Conservation (phyloP, 2,797 vertebrate genomes). For the Pantherophis vulpinus region DNA sequence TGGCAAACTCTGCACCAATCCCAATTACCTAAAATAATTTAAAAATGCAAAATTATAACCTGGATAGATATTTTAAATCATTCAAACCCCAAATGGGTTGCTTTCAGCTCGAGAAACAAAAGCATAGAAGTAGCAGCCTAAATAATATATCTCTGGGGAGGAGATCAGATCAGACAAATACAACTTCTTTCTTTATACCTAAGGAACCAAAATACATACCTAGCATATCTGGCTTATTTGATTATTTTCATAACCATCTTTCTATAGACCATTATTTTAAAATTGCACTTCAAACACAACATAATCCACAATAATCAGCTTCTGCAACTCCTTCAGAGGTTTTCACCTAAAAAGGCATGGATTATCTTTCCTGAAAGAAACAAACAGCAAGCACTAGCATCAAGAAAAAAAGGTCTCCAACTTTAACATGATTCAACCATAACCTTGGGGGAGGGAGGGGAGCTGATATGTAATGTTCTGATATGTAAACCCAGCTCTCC, state of each 20-base stretch:
- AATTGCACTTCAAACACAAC: conserved; percentile 25
- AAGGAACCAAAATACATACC: neutral
- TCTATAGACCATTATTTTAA: neutral
- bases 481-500: conserved; percentile 44
- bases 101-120: neutral
- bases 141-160: rapidly evolving
- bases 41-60: neutral
- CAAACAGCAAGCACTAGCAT: conserved; percentile 28
- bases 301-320: conserved; percentile 32
- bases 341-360: neutral
- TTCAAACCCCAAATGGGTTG: neutral
- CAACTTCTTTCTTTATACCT: rapidly evolving
- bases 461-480: conserved; percentile 30
- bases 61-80: neutral
- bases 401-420: conserved; percentile 14
- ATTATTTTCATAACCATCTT: neutral
- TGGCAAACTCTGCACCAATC: neutral
- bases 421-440: conserved; percentile 36
- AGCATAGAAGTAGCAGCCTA: rapidly evolving
- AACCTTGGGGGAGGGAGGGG: conserved; percentile 31
- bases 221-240: neutral
- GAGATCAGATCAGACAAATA: rapidly evolving
- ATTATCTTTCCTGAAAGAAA: conserved; percentile 4
- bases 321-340: conserved; percentile 7
- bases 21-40: neutral